A percentile compares a stretch with the other conserved stretches of the same genome.
These are phyloP conservation scores for Scaeva pyrastri DNA, from an alignment of 2,888 invertebrate species.

Conservation along the genomic window DNA sequence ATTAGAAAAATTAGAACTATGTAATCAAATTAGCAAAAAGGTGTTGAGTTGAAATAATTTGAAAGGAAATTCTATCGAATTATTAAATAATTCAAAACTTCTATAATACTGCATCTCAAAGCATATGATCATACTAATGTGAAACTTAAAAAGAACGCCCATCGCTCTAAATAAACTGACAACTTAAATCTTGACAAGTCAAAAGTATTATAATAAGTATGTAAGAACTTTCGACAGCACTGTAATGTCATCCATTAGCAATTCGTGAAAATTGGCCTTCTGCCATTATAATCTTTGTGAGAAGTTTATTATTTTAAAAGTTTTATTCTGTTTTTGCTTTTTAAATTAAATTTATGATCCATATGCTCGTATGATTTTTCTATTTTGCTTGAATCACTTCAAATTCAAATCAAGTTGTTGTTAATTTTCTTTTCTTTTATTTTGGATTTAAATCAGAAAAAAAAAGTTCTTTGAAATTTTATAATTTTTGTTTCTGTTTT, in stretches of 20 bases:
- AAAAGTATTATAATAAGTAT: background rate
- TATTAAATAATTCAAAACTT: no score
- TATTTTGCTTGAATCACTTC: constrained; percentile 39
- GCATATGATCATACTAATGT: no score
- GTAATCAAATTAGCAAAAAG: no score
- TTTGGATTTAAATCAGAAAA: background rate
- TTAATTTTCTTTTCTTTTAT: constrained; percentile 18
- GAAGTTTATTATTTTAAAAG: constrained; percentile 49
- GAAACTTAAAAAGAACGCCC: no score
- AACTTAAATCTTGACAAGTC: background rate
- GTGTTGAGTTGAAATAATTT: no score
- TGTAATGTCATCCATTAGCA: constrained; percentile 57
- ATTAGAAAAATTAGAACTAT: no score
- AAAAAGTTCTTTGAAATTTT: background rate
- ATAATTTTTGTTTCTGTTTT: background rate
- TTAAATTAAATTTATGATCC: constrained; percentile 65
- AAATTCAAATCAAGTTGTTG: constrained; percentile 32
- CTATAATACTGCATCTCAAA: no score
- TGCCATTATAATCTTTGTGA: constrained; percentile 39
- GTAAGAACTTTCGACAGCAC: background rate
- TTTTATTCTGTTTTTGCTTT: constrained; percentile 40
- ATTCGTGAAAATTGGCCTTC: constrained; percentile 44
- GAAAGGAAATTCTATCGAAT: no score
- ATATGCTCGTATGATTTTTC: constrained; percentile 41
- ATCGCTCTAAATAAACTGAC: no score